Percentiles rank a stretch among this genome's conserved stretches.
phyloP scores from a whole-genome alignment of 92 coral and sea anemone genomes.

The Zoanthus sansibaricus region DNA sequence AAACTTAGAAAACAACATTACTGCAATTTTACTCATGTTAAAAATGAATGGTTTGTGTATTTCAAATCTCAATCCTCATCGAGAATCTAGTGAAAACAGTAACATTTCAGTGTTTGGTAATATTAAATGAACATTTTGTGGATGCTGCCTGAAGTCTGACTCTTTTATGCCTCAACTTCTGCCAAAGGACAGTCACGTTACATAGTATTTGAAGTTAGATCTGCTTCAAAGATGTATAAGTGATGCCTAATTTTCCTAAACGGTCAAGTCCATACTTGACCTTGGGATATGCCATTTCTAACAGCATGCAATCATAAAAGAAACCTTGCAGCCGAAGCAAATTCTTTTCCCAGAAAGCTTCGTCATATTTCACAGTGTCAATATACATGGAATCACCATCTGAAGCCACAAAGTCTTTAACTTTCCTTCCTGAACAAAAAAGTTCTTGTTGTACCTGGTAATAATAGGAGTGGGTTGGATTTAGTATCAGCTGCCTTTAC shows the following conservation, averaged over 20 bases:
- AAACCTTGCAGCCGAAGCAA: slow-evolving; percentile 57
- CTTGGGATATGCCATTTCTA: slow-evolving; percentile 62
- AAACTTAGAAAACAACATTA: no score
- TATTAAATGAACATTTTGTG: no score
- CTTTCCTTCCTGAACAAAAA: slow-evolving; percentile 64
- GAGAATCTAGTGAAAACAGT: no score
- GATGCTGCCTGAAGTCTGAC: no score
- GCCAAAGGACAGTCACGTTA: no score
- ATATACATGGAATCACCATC: slow-evolving; percentile 54
- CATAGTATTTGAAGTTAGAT: no score
- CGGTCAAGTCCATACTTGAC: slow-evolving; percentile 51
- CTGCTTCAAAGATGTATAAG: no score
- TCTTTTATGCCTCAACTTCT: no score
- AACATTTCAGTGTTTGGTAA: no score
- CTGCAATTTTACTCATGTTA: no score
- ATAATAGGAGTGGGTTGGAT: slow-evolving; percentile 56
- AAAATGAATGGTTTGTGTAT: no score
- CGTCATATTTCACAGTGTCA: slow-evolving; percentile 14
- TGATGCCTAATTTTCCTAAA: slow-evolving; percentile 32
- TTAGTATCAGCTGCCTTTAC: slow-evolving; percentile 14
- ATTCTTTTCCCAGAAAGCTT: slow-evolving; percentile 35
- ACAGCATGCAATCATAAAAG: slow-evolving; percentile 44
- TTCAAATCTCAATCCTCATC: no score
- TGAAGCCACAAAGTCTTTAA: slow-evolving; percentile 68
- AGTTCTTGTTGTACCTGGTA: slow-evolving; percentile 68